phyloP scores from a whole-genome alignment of 2,113 vertebrate species.

The Cyanoramphus novaezelandiae region DNA sequence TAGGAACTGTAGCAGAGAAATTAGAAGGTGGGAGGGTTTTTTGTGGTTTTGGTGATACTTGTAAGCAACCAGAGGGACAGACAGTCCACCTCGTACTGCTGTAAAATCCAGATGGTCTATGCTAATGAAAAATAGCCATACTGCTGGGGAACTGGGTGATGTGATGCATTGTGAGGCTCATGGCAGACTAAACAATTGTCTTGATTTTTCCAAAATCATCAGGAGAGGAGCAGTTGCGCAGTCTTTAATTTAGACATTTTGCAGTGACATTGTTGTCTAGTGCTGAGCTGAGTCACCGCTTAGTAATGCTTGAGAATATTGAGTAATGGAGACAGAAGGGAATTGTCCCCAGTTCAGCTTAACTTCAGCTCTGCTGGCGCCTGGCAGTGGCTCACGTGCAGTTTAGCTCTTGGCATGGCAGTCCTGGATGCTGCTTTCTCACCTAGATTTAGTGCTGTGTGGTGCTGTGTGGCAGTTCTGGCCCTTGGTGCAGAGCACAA shows the following conservation, averaged over 20 bases:
- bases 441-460: background rate
- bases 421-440: background rate
- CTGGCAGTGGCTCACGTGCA: fast-evolving
- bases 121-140: background rate
- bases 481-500: fast-evolving
- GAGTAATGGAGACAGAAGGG: background rate
- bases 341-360: background rate
- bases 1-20: background rate
- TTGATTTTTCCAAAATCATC: background rate
- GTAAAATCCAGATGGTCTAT: background rate
- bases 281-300: background rate
- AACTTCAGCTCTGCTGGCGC: fast-evolving
- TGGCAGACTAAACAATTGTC: background rate
- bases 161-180: background rate
- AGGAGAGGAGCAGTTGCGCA: background rate
- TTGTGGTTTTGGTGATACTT: background rate
- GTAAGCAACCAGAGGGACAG: background rate
- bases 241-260: background rate
- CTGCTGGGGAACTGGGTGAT: background rate
- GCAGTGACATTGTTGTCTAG: background rate
- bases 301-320: background rate
- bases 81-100: background rate
- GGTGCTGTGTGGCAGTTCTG: background rate
- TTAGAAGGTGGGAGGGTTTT: fast-evolving
- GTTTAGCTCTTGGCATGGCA: fast-evolving